Conservation (phyloP, 1,140 invertebrate species). For the Cataglyphis hispanica region DNA sequence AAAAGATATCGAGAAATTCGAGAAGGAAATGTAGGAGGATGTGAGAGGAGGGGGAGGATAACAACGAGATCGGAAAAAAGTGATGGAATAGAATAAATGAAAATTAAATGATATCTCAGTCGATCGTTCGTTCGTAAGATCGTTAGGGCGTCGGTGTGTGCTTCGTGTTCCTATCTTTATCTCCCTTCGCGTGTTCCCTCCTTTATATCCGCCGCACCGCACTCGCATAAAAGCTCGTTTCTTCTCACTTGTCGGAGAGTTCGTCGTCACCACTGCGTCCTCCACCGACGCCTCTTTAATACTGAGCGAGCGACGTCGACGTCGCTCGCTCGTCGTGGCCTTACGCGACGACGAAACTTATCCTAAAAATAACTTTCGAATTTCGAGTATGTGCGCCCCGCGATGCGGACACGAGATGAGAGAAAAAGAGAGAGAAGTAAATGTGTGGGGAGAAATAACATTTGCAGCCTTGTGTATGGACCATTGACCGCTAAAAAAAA, state of each 20-base stretch:
- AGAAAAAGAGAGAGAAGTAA: constrained; percentile 47
- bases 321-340: constrained; percentile 71
- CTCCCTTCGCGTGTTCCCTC: not conserved
- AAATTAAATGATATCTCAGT: constrained; percentile 67
- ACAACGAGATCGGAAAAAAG: not conserved
- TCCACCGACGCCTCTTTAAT: constrained; percentile 83
- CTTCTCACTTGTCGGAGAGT: constrained; percentile 69
- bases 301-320: constrained; percentile 78
- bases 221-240: constrained; percentile 55
- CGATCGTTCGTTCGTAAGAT: constrained; percentile 80
- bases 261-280: constrained; percentile 81
- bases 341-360: constrained; percentile 75
- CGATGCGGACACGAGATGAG: constrained; percentile 50
- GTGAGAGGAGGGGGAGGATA: not conserved
- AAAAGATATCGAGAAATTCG: not conserved
- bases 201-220: constrained; percentile 47
- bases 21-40: no score
- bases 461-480: constrained; percentile 54
- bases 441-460: constrained; percentile 42
- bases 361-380: constrained; percentile 80
- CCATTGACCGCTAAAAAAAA: constrained; percentile 50
- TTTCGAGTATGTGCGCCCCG: constrained; percentile 76
- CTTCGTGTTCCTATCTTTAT: constrained; percentile 36
- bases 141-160: constrained; percentile 76
- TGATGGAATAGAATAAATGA: not conserved